Evolutionary conservation across 2,888 invertebrate species (phyloP), one percentile per base, ranked within the genome.

Genomic region (Lepetodrilus schrolli): DNA sequence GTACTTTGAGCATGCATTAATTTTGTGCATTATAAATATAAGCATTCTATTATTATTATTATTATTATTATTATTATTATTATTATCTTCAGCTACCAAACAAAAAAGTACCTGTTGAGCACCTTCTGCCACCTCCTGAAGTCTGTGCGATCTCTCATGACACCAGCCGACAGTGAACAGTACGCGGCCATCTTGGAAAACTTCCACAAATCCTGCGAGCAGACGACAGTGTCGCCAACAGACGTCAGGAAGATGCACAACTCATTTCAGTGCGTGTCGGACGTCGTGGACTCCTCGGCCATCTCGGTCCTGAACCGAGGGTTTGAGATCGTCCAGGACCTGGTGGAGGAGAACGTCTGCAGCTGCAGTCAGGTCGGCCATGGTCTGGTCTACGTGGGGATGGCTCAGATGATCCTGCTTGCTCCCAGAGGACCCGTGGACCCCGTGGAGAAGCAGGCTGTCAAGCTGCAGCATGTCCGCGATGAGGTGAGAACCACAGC

Each of bases 381-480:
- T 43, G 80, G 78, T 2, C 84, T 87, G 84, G 79, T 84, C 26
- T 75, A 78, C 51, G 72, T 85, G 4, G 89, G 87, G 30, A 66
- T 83, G 49, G 43, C 86, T 8, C 82, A 82, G 66, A 76, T 80
- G 37, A 71, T 78, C n/a, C 75, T 89, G 23, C 51, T 87, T 74
- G 84, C 88, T 4, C 91, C 91, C 1, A 91, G 94, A 10, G 94
- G 94, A 20, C 90, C 93, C 0, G 94, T 97, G 4, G 98, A 98
- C 92, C 96, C 96, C 0, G 94, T 95, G 0, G 93, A 94, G 74
- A 96, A 96, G 90, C 93, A 94, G 79, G 92, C 93, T 0, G 89
- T 96, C 0, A 95, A 95, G 90, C 92, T 94, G 8, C 90, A 93
- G 51, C 95, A 96, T 80, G 91, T 94, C 13, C 90, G 92, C 26